phyloP scores from a whole-genome alignment of 2,888 invertebrate genomes.

The Pristionchus maxplancki region DNA sequence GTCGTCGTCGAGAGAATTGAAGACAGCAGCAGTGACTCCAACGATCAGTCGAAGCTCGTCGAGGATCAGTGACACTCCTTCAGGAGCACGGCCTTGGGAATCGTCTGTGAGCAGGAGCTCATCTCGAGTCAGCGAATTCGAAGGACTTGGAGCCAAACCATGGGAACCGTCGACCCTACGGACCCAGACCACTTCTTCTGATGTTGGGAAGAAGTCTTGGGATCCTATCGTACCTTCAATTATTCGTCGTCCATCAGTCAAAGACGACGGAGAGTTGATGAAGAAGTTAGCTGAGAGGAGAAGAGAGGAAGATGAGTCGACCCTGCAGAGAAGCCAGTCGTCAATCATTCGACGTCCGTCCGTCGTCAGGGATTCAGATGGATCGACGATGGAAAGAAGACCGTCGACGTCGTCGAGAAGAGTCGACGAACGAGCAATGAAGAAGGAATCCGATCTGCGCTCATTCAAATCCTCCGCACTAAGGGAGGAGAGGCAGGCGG shows the following conservation, averaged over 20 bases:
- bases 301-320: background rate
- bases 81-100: background rate
- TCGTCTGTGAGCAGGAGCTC: background rate
- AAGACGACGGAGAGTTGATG: background rate
- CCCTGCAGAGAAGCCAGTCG: background rate
- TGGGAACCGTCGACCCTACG: background rate
- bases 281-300: background rate
- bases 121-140: background rate
- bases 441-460: conserved; percentile 4
- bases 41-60: background rate
- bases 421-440: conserved; percentile 28
- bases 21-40: background rate
- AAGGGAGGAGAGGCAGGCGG: background rate
- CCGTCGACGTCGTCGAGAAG: background rate
- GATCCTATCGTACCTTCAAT: background rate
- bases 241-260: background rate
- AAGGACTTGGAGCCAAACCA: background rate
- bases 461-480: background rate
- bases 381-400: background rate
- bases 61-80: background rate
- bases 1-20: too few species aligned
- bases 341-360: background rate
- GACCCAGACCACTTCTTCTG: background rate
- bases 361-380: background rate
- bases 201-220: background rate